Conservation (phyloP, 2,113 vertebrate genomes). For the Tenrec ecaudatus region DNA sequence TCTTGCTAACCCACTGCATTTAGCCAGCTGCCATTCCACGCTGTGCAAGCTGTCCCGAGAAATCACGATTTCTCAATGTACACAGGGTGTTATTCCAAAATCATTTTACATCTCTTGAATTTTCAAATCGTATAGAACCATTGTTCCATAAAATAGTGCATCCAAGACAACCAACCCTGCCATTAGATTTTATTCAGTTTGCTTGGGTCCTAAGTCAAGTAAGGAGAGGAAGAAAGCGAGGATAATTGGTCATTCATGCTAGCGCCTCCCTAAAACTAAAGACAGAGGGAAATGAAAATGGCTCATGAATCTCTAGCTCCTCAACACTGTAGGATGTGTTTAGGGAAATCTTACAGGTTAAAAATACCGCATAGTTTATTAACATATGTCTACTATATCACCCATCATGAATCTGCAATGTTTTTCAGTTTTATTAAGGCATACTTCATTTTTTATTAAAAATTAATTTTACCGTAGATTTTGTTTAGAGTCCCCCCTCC, state of each 20-base stretch:
- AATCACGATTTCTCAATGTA: background rate
- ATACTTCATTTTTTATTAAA: background rate
- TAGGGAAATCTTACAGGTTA: background rate
- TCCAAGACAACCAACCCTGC: background rate
- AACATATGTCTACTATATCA: background rate
- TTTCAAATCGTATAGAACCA: background rate
- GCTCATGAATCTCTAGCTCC: slow-evolving; percentile 18
- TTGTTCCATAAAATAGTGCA: background rate
- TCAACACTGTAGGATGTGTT: background rate
- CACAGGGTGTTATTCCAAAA: background rate
- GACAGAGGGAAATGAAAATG: background rate
- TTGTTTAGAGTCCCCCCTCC: background rate
- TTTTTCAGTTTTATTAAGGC: background rate
- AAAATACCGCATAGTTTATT: background rate
- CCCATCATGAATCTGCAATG: background rate
- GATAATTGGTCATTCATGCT: background rate
- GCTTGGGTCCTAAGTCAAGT: background rate
- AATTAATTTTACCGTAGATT: slow-evolving; percentile 3
- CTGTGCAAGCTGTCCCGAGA: background rate
- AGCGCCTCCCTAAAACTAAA: background rate
- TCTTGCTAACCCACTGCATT: background rate
- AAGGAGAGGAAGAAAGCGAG: background rate
- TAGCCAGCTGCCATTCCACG: background rate
- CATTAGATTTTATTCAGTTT: background rate
- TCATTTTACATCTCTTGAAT: background rate